Evolutionary conservation across 1,140 invertebrate species (phyloP), one percentile per base, ranked within the genome.

Genomic region (Papilio xuthus): DNA sequence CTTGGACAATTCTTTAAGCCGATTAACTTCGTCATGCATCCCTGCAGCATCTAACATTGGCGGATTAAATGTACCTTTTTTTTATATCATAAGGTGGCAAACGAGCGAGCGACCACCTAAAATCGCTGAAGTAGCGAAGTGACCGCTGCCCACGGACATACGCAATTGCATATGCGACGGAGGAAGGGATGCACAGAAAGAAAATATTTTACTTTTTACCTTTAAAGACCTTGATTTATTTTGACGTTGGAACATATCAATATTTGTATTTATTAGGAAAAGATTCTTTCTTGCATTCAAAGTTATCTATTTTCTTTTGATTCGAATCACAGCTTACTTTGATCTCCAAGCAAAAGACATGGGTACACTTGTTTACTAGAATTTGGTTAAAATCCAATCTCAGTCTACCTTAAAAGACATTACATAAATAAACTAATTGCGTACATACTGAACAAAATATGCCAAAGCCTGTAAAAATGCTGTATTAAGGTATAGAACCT

Each of bases 11-110:
- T 37, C 70, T 23, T 15, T 72, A 72, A 72, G 41, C 70, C 53
- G 73, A 80, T 82, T 79, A 80, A 78, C 42, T 50, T 60, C 69
- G 67, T 72, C 82, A 81, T 82, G 79, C 75, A 82, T 75, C 70
- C 82, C 78, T 79, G 82, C 79, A 81, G 47, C 81, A 50, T 78
- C 74, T 76, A 84, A 80, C n/a, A 72, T 42, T 72, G 41, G 2
- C 37, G 26, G 56, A 10, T 60, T 26, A 60, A 26, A 60, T 26
- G 23, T n/a, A n/a, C n/a, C n/a, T n/a, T n/a, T n/a, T n/a, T n/a
- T n/a, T n/a, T n/a, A n/a, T n/a, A n/a, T n/a, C n/a, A n/a, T n/a
- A n/a, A n/a, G n/a, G n/a, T n/a, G n/a, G n/a, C n/a, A n/a, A n/a
- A n/a, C n/a, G n/a, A n/a, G n/a, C n/a, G n/a, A n/a, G n/a, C n/a